Conservation (phyloP, 2,888 invertebrate species). For the Cactoblastis cactorum region DNA sequence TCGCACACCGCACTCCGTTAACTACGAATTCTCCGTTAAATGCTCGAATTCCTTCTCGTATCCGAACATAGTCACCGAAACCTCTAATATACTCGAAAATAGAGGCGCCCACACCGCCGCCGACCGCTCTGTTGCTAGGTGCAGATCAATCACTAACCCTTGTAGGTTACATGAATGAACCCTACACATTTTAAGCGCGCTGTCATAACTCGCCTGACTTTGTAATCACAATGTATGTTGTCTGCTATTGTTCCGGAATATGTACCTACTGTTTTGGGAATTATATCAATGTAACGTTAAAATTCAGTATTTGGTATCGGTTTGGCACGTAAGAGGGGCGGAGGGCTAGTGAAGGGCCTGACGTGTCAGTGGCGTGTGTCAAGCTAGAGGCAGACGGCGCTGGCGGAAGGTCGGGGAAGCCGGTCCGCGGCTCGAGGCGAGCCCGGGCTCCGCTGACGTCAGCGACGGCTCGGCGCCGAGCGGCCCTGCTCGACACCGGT, state of each 20-base stretch:
- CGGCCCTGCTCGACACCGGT: constrained; percentile 66
- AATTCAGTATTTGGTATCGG: constrained; percentile 42
- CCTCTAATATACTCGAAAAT: constrained; percentile 48
- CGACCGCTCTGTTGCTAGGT: constrained; percentile 60
- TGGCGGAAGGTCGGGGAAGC: constrained; percentile 74
- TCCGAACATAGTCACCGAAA: constrained; percentile 54
- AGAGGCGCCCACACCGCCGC: constrained; percentile 51
- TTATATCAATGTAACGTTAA: constrained; percentile 30
- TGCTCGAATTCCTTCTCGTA: constrained; percentile 55
- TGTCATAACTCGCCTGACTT: constrained; percentile 38
- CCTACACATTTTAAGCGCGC: constrained; percentile 56
- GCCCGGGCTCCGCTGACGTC: constrained; percentile 75
- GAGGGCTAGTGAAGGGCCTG: constrained; percentile 57
- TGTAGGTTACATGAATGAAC: constrained; percentile 71
- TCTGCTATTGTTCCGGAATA: constrained; percentile 15
- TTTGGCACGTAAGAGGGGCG: constrained; percentile 64
- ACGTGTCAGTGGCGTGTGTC: constrained; percentile 61
- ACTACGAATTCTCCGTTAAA: constrained; percentile 67
- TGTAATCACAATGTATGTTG: neutral
- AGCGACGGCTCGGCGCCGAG: constrained; percentile 72
- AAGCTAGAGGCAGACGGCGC: constrained; percentile 63
- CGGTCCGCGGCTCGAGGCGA: constrained; percentile 55
- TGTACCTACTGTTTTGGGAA: constrained; percentile 28
- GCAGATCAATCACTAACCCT: constrained; percentile 61
- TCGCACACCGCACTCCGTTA: constrained; percentile 63